These are phyloP conservation scores for Strigamia transsilvanica DNA, from an alignment of 2,888 invertebrate species.

Conservation along the genomic window DNA sequence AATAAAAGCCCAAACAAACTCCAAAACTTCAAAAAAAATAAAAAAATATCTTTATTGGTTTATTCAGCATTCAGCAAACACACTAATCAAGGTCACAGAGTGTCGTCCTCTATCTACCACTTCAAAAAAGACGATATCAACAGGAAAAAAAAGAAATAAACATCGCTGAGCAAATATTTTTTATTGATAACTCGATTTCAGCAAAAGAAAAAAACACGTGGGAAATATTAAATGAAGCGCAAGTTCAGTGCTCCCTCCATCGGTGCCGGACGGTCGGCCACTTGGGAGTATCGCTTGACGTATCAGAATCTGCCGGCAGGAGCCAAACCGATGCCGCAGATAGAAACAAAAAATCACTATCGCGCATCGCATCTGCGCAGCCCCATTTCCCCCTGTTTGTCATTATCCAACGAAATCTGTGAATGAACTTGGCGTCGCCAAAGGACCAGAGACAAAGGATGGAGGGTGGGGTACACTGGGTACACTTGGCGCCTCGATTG, in stretches of 20 bases:
- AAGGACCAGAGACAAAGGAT: neutral
- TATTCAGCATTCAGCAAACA: neutral
- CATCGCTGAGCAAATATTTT: neutral
- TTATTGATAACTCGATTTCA: neutral
- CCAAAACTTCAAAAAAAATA: neutral
- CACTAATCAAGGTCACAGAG: neutral
- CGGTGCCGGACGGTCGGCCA: slow-evolving; percentile 15
- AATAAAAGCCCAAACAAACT: too few relatives aligned
- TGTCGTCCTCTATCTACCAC: neutral
- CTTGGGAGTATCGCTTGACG: neutral
- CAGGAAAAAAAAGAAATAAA: neutral
- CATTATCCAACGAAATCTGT: neutral
- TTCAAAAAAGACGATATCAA: neutral
- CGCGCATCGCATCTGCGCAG: neutral
- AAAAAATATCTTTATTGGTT: neutral
- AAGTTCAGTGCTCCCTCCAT: neutral
- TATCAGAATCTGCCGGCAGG: neutral
- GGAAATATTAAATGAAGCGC: neutral
- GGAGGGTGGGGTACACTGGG: neutral
- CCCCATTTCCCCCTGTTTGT: neutral
- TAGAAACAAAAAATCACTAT: neutral
- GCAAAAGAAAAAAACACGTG: neutral
- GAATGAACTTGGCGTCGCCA: slow-evolving; percentile 18
- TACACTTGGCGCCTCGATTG: neutral
- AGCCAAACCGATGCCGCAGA: slow-evolving; percentile 21